Evolutionary conservation across 2,113 vertebrate species (phyloP), one percentile per base, ranked within the genome.

Genomic region (Megaceryle maxima): DNA sequence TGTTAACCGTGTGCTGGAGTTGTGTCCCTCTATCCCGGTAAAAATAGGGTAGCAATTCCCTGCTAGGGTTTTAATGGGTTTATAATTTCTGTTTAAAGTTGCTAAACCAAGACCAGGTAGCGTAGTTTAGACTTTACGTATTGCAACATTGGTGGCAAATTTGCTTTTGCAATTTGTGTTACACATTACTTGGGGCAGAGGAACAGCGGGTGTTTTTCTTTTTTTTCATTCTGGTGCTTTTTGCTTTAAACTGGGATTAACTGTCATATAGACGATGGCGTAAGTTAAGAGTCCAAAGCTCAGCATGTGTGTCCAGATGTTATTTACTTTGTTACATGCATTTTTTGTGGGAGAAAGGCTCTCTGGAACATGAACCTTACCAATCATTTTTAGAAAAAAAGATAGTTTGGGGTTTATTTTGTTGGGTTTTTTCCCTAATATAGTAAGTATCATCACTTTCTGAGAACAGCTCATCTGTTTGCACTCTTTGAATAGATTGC

Each of bases 31-130:
- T 7, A 2, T 28, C 43, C 51, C 6, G 4, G 22, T n/a, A 31
- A 8, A n/a, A 28, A 3, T 1, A 4, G 24, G 22, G 3, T 3
- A 2, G 31, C 31, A 16, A 0, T 16, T 29, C 6, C 8, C 1
- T 25, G 43, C 13, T 29, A 3, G 20, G 5, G 11, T 17, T 46
- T 0, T 17, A 3, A 0, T 0, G 29, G 14, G 21, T 6, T 11
- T 51, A 25, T 62, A 2, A 11, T 20, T 26, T 16, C 29, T 19
- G 0, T 21, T 60, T 13, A 6, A 13, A 44, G 20, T 4, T n/a
- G 13, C 37, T 16, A 17, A 17, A 11, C 4, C 3, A 11, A 35
- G 16, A 22, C 25, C 16, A 8, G 10, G 5, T 3, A 4, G 37
- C 28, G 37, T 18, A 5, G 16, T 5, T 11, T 2, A 6, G n/a